Evolutionary conservation across 2,888 invertebrate genomes (phyloP).

Genomic region (Drosophila sordidula): DNA sequence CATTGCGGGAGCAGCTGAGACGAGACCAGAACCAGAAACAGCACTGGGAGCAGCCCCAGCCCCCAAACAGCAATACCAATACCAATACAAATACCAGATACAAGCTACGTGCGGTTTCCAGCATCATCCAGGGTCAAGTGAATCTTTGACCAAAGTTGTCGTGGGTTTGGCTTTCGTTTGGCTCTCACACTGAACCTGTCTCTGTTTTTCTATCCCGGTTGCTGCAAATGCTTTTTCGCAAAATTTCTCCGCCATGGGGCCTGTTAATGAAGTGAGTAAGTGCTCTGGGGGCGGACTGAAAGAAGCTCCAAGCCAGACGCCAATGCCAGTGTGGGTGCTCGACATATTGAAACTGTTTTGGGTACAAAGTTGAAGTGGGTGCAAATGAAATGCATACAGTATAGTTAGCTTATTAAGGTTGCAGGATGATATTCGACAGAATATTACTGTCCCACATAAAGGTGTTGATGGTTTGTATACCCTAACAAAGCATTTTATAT

Average conservation of each 20-base stretch:
- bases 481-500: too few relatives aligned
- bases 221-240: slow-evolving; percentile 5
- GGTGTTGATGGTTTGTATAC: too few relatives aligned
- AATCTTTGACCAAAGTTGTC: slow-evolving; percentile 45
- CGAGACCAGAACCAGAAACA: slow-evolving; percentile 12
- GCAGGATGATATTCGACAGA: background rate
- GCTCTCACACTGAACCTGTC: slow-evolving; percentile 14
- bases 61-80: slow-evolving; percentile 4
- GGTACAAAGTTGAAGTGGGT: slow-evolving; percentile 5
- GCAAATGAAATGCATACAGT: background rate
- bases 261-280: slow-evolving; percentile 32
- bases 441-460: background rate
- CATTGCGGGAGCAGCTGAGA: slow-evolving; percentile 3
- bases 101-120: slow-evolving; percentile 20
- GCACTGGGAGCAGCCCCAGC: background rate
- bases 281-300: background rate
- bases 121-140: slow-evolving; percentile 47
- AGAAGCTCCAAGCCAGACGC: slow-evolving; percentile 9
- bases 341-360: slow-evolving; percentile 8
- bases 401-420: background rate
- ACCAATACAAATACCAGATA: slow-evolving; percentile 3
- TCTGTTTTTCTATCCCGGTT: background rate
- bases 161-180: slow-evolving; percentile 21
- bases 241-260: background rate
- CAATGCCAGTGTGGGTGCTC: slow-evolving; percentile 18